These are phyloP conservation scores for Agelaius phoeniceus DNA, from an alignment of 2,113 vertebrate genomes.

Conservation along the genomic window DNA sequence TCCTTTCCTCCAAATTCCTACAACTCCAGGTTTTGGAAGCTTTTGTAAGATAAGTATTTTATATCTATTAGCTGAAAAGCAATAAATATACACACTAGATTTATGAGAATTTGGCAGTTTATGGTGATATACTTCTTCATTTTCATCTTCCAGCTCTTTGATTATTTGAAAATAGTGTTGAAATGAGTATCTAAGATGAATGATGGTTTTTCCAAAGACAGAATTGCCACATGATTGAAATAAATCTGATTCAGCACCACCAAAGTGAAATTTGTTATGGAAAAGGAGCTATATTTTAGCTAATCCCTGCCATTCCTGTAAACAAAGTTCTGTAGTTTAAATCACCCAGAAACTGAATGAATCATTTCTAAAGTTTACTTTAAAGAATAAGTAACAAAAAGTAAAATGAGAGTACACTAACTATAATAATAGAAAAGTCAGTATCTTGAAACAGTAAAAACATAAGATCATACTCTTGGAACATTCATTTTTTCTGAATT, in stretches of 20 bases:
- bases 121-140: not conserved
- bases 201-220: not conserved
- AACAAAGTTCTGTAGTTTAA: not conserved
- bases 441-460: not conserved
- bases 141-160: not conserved
- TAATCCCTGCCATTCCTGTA: not conserved
- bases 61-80: not conserved
- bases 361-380: not conserved
- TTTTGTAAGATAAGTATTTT: not conserved
- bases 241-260: not conserved
- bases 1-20: not conserved
- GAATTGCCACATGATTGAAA: not conserved
- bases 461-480: not conserved
- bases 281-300: not conserved
- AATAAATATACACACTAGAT: not conserved
- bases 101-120: not conserved
- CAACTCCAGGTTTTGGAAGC: not conserved
- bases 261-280: not conserved
- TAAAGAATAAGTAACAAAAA: not conserved
- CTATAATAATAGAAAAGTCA: not conserved
- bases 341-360: not conserved
- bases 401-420: not conserved
- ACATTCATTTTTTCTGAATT: not conserved
- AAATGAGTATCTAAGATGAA: not conserved
- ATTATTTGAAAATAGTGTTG: not conserved